A percentile compares a stretch with the other conserved stretches of the same genome.
Conservation (phyloP, 2,888 invertebrate species). For the Acleris sparsana region DNA sequence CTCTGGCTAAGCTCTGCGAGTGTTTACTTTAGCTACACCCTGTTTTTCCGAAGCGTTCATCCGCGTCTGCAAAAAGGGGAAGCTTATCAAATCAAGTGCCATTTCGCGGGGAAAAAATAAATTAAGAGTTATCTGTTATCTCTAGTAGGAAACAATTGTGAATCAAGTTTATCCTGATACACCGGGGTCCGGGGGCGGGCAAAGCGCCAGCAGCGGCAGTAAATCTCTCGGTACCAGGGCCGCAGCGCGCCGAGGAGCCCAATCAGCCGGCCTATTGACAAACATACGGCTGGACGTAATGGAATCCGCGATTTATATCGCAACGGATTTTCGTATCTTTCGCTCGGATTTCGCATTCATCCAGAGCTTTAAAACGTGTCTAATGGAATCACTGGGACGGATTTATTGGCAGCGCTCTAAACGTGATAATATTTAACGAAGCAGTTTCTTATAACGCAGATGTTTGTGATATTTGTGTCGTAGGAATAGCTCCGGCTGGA, state of each 20-base stretch:
- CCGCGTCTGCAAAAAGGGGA: no score
- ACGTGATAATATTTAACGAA: constrained; percentile 26
- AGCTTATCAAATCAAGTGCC: no score
- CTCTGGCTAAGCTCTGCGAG: neutral
- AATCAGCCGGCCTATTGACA: constrained; percentile 80
- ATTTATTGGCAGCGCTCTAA: constrained; percentile 24
- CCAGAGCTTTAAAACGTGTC: constrained; percentile 34
- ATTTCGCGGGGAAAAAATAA: no score
- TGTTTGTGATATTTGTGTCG: constrained; percentile 17
- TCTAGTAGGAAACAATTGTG: no score
- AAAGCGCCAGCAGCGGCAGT: constrained; percentile 34
- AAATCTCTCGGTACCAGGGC: constrained; percentile 57
- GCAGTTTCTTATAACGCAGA: constrained; percentile 17
- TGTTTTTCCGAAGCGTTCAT: no score
- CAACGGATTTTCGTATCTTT: constrained; percentile 50
- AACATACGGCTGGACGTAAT: constrained; percentile 76
- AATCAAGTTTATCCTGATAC: no score
- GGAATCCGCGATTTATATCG: constrained; percentile 70
- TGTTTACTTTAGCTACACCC: no score
- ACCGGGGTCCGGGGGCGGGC: constrained; percentile 20
- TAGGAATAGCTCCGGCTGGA: no score
- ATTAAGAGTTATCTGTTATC: no score
- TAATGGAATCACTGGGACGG: constrained; percentile 33
- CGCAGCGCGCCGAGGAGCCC: constrained; percentile 68
- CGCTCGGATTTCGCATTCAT: constrained; percentile 36